Conservation (phyloP, 2,113 vertebrate species). For the Pygoscelis adeliae region DNA sequence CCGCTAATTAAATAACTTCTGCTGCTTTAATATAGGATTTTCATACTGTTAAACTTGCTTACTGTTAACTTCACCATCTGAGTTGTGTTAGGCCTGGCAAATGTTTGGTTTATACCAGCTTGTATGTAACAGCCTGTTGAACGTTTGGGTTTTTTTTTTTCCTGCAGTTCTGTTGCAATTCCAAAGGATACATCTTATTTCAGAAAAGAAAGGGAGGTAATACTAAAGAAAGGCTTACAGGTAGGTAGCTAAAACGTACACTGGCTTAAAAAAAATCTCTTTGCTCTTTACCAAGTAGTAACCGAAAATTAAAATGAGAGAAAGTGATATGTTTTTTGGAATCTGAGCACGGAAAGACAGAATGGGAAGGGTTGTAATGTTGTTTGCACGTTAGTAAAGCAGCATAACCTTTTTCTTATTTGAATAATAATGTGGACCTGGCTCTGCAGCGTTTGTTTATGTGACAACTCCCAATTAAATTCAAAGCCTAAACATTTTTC, state of each 20-base stretch:
- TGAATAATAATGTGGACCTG: not conserved
- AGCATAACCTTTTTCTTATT: not conserved
- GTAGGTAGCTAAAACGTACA: slow-evolving; percentile 64
- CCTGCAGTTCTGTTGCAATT: slow-evolving; percentile 72
- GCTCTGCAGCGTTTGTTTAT: not conserved
- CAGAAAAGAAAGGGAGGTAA: slow-evolving; percentile 74
- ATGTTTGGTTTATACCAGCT: not conserved
- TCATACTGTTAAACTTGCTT: not conserved
- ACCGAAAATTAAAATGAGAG: not conserved
- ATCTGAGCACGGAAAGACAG: not conserved
- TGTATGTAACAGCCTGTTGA: not conserved
- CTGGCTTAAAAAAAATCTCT: not conserved
- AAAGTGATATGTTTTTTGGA: not conserved
- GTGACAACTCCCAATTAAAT: not conserved
- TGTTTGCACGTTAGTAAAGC: not conserved
- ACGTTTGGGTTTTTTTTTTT: not conserved
- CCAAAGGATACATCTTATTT: slow-evolving; percentile 78
- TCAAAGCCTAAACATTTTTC: not conserved
- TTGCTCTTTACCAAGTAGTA: not conserved
- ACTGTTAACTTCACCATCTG: not conserved
- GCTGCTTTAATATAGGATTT: not conserved
- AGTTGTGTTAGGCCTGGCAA: not conserved
- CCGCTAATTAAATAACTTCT: not conserved
- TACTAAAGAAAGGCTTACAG: slow-evolving; percentile 72
- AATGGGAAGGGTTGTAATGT: not conserved